Percentiles rank a stretch among this genome's conserved stretches.
These are phyloP conservation scores for Bombus confusus DNA, from an alignment of 1,140 invertebrate species.

Conservation along the genomic window DNA sequence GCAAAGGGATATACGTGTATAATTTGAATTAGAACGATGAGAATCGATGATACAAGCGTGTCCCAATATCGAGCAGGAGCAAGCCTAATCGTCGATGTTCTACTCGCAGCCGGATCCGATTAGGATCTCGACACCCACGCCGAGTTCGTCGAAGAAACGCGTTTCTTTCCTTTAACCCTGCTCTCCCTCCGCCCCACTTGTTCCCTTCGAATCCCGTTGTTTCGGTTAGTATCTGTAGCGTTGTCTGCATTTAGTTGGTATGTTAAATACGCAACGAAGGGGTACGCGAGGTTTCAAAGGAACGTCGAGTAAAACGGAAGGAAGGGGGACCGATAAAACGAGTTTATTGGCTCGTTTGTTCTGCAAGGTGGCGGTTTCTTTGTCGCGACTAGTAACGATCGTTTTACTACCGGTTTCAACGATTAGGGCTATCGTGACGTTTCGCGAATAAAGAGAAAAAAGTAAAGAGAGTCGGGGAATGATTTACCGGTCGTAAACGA, in stretches of 20 bases:
- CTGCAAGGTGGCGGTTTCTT: conserved; percentile 69
- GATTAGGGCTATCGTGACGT: conserved; percentile 70
- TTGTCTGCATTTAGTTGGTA: conserved; percentile 54
- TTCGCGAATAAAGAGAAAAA: conserved; percentile 64
- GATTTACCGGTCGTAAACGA: conserved; percentile 72
- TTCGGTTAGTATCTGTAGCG: conserved; percentile 8
- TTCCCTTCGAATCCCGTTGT: not conserved
- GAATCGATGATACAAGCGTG: conserved; percentile 10
- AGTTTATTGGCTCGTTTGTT: conserved; percentile 69
- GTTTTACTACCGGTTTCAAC: conserved; percentile 71
- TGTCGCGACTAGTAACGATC: conserved; percentile 71
- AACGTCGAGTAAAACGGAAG: conserved; percentile 57
- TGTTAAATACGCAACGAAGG: conserved; percentile 59
- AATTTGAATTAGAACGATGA: not conserved
- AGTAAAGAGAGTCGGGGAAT: conserved; percentile 31
- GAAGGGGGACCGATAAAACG: conserved; percentile 55
- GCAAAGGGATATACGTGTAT: not conserved
- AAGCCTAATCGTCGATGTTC: conserved; percentile 62
- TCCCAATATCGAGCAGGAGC: not conserved
- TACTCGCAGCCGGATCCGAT: conserved; percentile 51
- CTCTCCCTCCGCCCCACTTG: not conserved
- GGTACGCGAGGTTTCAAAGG: conserved; percentile 35
- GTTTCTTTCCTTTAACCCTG: not conserved
- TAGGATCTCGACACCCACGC: conserved; percentile 58
- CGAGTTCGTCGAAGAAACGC: not conserved